Evolutionary conservation across 2,113 vertebrate genomes (phyloP), one percentile per base, ranked within the genome.

Genomic region (Zosterops borbonicus): DNA sequence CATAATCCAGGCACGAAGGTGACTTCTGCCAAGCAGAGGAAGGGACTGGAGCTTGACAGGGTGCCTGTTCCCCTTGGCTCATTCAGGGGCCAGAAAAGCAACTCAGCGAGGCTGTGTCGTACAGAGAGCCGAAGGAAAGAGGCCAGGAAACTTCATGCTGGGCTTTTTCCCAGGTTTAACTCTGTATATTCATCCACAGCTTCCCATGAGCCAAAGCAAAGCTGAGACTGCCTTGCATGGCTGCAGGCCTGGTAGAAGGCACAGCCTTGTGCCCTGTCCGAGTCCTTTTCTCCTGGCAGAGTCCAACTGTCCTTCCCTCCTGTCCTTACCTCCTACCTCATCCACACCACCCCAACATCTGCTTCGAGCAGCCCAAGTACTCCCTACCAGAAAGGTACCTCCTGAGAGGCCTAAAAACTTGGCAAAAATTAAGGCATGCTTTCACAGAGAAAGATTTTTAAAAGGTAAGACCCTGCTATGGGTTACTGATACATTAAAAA

Each of bases 221-320:
- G 28, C 2, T 7, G 2, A 78, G 62, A 49, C 42, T 69, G 86
- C 60, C 64, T 27, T 69, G 22, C 4, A 2, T 6, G 37, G 84
- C 73, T 71, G 78, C 78, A 79, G 42, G 42, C 6, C 64, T 31
- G 46, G 80, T 5, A n/a, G 59, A 35, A 60, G 69, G 25, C 65
- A 56, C 33, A 44, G 16, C 29, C 12, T 37, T 23, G 3, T 0
- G 0, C 37, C 39, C 55, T 50, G 63, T 12, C 65, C 4, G 0
- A 44, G 42, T 9, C 44, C 9, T 58, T 15, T 52, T 31, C 27
- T 64, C 39, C 6, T 0, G 35, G 64, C 29, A 84, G 47, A 59
- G 39, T 56, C 70, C 3, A 2, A 5, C 44, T 49, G 39, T 62
- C 75, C 70, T 79, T 83, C 58, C 49, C 28, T 74, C 22, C 8